Percentiles rank a stretch among this genome's conserved stretches.
Conservation (phyloP, 1,140 invertebrate genomes). For the Neelides sp. region DNA sequence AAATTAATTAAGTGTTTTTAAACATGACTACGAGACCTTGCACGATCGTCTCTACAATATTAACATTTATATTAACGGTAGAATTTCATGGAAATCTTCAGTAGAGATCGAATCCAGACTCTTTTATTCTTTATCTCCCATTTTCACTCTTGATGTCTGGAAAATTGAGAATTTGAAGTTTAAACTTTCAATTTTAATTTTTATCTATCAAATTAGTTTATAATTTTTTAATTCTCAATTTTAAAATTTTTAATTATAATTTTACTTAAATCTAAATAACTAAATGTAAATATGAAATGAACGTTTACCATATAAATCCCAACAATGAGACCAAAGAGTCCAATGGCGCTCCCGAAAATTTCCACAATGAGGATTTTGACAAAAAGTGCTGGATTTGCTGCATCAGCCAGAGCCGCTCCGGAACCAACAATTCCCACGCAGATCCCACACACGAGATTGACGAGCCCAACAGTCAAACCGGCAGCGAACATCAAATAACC, state of each 20-base stretch:
- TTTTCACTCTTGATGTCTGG: conserved; percentile 45
- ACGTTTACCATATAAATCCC: conserved; percentile 72
- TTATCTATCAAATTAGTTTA: neutral
- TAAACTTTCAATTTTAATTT: neutral
- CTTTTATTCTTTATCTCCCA: conserved; percentile 40
- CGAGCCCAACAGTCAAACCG: conserved; percentile 81
- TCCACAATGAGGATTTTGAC: conserved; percentile 96
- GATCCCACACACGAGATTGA: conserved; percentile 90
- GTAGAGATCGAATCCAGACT: too few species aligned
- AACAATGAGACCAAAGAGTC: conserved; percentile 94
- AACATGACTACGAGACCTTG: too few species aligned
- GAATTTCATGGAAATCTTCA: too few species aligned
- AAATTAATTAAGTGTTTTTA: too few species aligned
- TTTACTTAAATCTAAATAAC: neutral
- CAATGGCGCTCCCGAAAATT: conserved; percentile 96
- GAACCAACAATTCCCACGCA: conserved; percentile 92
- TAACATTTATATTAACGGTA: too few species aligned
- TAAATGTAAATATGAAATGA: neutral
- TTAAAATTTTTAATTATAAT: conserved; percentile 3
- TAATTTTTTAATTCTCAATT: conserved; percentile 10
- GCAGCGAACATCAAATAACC: conserved; percentile 94
- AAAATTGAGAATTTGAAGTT: conserved; percentile 19
- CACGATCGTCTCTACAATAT: too few species aligned
- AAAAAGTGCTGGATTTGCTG: conserved; percentile 83
- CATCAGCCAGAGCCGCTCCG: conserved; percentile 88